Conservation (phyloP, 2,113 vertebrate genomes). For the Corvus cornix region DNA sequence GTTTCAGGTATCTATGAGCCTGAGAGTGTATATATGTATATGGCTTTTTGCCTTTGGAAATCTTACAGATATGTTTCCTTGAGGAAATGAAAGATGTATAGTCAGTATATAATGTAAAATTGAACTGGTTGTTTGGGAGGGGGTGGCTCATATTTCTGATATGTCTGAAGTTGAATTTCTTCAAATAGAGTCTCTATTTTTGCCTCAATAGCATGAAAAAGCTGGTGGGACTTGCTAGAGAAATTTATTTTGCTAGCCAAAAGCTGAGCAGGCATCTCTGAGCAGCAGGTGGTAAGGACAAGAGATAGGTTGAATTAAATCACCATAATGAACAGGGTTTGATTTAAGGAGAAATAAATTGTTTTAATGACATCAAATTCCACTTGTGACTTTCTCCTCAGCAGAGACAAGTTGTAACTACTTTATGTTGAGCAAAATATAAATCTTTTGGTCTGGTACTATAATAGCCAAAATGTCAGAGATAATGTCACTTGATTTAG, state of each 20-base stretch:
- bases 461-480: neutral
- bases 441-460: neutral
- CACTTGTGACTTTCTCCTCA: slow-evolving; percentile 5
- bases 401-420: neutral
- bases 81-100: neutral
- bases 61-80: neutral
- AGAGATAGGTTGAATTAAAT: slow-evolving; percentile 11
- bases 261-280: slow-evolving; percentile 33
- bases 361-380: slow-evolving; percentile 17
- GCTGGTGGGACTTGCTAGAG: neutral
- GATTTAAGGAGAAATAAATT: neutral
- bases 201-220: neutral
- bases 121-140: neutral
- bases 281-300: slow-evolving; percentile 12
- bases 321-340: neutral
- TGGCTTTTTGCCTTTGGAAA: neutral
- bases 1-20: neutral
- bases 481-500: neutral
- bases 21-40: neutral
- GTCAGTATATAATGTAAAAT: neutral
- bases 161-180: slow-evolving; percentile 8
- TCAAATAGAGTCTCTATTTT: slow-evolving; percentile 16
- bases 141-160: neutral
- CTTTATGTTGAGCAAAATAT: neutral
- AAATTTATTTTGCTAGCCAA: slow-evolving; percentile 15